Evolutionary conservation across 1,140 invertebrate species (phyloP), one percentile per base, ranked within the genome.

Genomic region (Venustaconcha ellipsiformis): DNA sequence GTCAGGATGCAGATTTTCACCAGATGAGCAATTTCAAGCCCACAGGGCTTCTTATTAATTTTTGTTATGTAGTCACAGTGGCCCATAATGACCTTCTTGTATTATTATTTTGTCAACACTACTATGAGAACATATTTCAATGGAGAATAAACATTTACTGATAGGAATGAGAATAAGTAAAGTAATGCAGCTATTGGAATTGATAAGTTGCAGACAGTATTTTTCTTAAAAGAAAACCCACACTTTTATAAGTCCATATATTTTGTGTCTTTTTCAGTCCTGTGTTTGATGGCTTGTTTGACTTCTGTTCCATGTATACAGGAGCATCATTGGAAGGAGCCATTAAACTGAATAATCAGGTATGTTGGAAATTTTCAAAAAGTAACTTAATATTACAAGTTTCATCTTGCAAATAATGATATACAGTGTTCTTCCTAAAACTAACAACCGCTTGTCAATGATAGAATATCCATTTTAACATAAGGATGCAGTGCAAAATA

Each of bases 231-330:
- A 8, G 5, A 48, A 48, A 6, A 48, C 11, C 37, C 37, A 48
- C 37, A 1, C 37, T 48, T 48, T 48, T 62, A 12, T 14, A 5
- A 11, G 59, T 4, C 14, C 58, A 18, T 8, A 14, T 12, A 30
- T 30, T 15, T 17, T 60, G 13, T 67, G 48, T 76, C 56, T 65
- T 76, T 83, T 84, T 69, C 82, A 88, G 93, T 91, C 98, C 98
- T 3, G 96, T 99, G 0, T 99, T 99, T 90, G 97, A 99, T 89
- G 98, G 98, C 0, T 91, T 99, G 0, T 99, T 98, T 91, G 97
- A 99, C 86, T 99, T 99, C 88, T 99, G 99, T 91, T 98, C 99
- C 89, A 91, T 99, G 67, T 99, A 97, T 67, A 97, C 97, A 66
- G 99, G 99, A 70, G 98, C 97, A 3, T 99, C 97, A 18, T 95